Evolutionary conservation across 2,888 invertebrate genomes (phyloP), one percentile per base, ranked within the genome.

Genomic region (Plebejus argus): DNA sequence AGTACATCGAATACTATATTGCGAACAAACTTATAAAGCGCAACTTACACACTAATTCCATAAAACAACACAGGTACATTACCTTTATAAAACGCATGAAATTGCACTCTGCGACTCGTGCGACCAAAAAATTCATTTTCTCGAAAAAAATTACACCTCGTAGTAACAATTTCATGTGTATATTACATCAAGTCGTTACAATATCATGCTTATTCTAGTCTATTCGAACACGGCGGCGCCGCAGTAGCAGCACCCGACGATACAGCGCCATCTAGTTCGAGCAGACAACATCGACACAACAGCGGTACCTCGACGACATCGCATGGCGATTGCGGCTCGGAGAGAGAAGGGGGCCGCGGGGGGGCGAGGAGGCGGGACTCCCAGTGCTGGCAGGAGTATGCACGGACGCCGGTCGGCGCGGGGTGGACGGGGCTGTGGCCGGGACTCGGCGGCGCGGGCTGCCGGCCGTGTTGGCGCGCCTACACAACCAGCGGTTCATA

Each of bases 371-470:
- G 95, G 80, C 94, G 92, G 81, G 95, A 91, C 87, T 94, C 96
- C 95, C 91, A 95, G 87, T 94, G 95, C 90, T 92, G 95, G 94
- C 92, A 95, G 88, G 92, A 95, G 94, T 91, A 95, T 84, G 91
- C 94, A 88, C 93, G 95, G 89, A 95, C 94, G 90, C 93, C 94
- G 90, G 89, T 91, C 83, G 94, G 95, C 86, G 94, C 89, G 90
- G 95, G 89, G 92, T 95, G 90, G 89, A 93, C 85, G 86, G 93
- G 93, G 86, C 90, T 95, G 92, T 83, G 89, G 88, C 84, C 93
- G 94, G 89, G 93, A 90, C 91, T 94, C 91, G 88, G 89, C 94
- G 90, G 93, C 92, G 88, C 91, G 87, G 92, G 92, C 89, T 88
- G 91, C 87, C 92, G 93, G 90, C 93, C 91, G 95, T 94, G 95